Base-by-base conservation (phyloP, 2,888 invertebrate species). In the Rhyacophila evoluta region DNA sequence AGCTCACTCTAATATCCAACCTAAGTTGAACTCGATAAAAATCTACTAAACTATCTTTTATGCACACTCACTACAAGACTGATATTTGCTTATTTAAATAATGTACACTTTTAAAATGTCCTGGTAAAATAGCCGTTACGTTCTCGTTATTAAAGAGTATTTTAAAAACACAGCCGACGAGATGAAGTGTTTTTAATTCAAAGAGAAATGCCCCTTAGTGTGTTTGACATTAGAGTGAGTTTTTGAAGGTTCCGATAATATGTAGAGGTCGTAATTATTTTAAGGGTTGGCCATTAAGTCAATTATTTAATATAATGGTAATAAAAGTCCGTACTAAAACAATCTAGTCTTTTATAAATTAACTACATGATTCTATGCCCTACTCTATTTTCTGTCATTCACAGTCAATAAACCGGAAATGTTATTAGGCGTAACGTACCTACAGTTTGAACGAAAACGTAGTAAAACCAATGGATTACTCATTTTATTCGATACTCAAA, bases 191-290 rank as follows among this genome's bases (percentile, higher is more conserved):
- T 55, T 55, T 55, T 25, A 25, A 25, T 55, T 55, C 55, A 55
- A 55, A 25, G 55, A 10, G 55, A 55, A 55, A 55, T 19, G 55
- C 55, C 19, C 55, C 55, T 55, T 55, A 55, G 55, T 55, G 55
- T 55, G 19, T 55, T 55, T 55, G 55, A 55, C 55, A 55, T 55
- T 55, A 55, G 25, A 55, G 55, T 55, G 55, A 55, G 55, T 55
- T 55, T 55, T 55, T 55, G 55, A 55, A 55, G 55, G 41, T 5
- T 41, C 41, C 15, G 41, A 41, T 41, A n/a, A n/a, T n/a, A 41
- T n/a, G 41, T 41, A 41, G 41, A 19, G 55, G 55, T 19, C 10
- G 55, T 55, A 55, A 55, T 55, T 55, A 55, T 55, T 55, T 55
- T 19, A 55, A 55, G 55, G 55, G 55, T 55, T 55, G 55, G 55